phyloP scores from a whole-genome alignment of 1,140 invertebrate genomes.

The Zaprionus taronus region DNA sequence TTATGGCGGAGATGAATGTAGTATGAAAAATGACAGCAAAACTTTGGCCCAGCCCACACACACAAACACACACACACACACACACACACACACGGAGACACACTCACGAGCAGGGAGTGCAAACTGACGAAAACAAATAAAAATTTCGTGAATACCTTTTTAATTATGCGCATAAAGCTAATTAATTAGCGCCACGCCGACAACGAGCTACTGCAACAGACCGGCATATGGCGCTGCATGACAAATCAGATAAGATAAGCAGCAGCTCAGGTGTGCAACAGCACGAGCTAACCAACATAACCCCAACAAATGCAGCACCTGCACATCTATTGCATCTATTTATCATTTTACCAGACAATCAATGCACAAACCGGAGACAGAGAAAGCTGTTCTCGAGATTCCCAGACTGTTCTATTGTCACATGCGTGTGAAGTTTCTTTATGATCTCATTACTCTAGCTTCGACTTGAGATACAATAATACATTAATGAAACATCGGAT shows the following conservation, averaged over 20 bases:
- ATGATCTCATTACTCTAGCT: no score
- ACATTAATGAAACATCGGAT: no score
- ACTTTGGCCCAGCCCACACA: constrained; percentile 17
- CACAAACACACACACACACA: neutral
- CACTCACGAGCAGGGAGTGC: constrained; percentile 20
- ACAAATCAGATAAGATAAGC: constrained; percentile 41
- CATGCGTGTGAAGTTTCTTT: no score
- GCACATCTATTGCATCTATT: neutral
- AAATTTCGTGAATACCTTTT: constrained; percentile 42
- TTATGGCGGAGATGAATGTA: constrained; percentile 35
- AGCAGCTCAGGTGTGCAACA: constrained; percentile 35
- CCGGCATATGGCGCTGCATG: constrained; percentile 17
- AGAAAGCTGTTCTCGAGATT: no score
- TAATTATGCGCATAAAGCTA: constrained; percentile 61
- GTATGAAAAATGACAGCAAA: constrained; percentile 39
- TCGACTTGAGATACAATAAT: no score
- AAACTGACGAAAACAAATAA: constrained; percentile 42
- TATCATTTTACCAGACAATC: no score
- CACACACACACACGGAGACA: constrained; percentile 3
- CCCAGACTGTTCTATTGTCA: no score
- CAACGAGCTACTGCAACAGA: neutral
- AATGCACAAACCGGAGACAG: no score
- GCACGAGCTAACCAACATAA: constrained; percentile 34
- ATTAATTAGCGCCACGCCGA: constrained; percentile 57
- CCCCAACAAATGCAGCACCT: neutral